phyloP scores from a whole-genome alignment of 2,113 vertebrate genomes.

The Collichthys lucidus region DNA sequence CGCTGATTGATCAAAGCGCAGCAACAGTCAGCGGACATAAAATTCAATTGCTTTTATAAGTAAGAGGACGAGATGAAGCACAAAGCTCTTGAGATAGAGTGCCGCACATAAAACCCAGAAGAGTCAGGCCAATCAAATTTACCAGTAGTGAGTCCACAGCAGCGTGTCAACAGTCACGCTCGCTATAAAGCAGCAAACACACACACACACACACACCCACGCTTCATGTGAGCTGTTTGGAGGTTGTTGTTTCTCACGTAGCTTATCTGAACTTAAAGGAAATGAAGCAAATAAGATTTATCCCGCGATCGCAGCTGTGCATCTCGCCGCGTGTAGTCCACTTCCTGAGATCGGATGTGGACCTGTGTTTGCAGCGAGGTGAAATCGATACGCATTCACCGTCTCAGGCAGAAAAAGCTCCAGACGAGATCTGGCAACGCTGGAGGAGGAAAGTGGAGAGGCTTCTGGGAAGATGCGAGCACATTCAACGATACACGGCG shows the following conservation, averaged over 20 bases:
- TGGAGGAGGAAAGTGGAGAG: slow-evolving; percentile 3
- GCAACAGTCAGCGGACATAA: slow-evolving; percentile 14
- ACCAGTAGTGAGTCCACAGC: background rate
- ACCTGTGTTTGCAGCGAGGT: slow-evolving; percentile 53
- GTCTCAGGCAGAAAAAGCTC: slow-evolving; percentile 18
- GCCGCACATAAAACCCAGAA: slow-evolving; percentile 32
- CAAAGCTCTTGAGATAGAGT: slow-evolving; percentile 23
- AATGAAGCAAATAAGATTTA: slow-evolving; percentile 59
- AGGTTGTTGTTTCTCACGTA: background rate
- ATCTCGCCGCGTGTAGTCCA: slow-evolving; percentile 57
- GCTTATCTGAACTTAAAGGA: slow-evolving; percentile 48
- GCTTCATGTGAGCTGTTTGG: background rate
- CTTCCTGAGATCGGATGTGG: slow-evolving; percentile 68
- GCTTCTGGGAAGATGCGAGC: slow-evolving; percentile 3
- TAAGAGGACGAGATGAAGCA: slow-evolving; percentile 14
- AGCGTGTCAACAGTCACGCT: background rate
- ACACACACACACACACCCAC: background rate
- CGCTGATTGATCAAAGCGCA: slow-evolving; percentile 19
- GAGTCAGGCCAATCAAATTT: slow-evolving; percentile 22
- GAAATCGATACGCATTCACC: slow-evolving; percentile 62
- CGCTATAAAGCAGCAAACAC: slow-evolving; percentile 13
- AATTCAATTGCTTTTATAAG: slow-evolving; percentile 28
- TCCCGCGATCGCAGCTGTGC: slow-evolving; percentile 36
- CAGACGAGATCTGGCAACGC: slow-evolving; percentile 39
- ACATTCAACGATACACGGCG: slow-evolving; percentile 30